Evolutionary conservation across 2,797 vertebrate species (phyloP).

Genomic region (Artibeus lituratus): DNA sequence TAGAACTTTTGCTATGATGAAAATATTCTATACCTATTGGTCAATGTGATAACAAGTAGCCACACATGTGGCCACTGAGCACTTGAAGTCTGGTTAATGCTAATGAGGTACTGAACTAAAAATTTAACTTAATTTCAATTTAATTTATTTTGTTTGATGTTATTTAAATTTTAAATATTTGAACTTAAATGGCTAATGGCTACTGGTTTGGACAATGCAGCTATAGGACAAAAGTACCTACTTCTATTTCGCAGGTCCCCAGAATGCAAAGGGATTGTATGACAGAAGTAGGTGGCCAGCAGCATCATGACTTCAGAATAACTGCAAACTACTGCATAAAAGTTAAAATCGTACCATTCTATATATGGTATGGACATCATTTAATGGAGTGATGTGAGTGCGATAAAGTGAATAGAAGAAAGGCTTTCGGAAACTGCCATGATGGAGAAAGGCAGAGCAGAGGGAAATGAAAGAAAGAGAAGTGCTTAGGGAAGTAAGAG

Average conservation of each 20-base stretch:
- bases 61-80: not conserved
- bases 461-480: not conserved
- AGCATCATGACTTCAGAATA: not conserved
- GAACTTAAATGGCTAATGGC: not conserved
- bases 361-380: not conserved
- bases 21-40: not conserved
- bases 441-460: not conserved
- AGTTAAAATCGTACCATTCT: not conserved
- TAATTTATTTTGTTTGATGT: not conserved
- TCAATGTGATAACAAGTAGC: not conserved
- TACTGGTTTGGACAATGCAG: not conserved
- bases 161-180: not conserved
- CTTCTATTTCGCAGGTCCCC: not conserved
- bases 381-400: not conserved
- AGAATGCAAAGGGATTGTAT: not conserved
- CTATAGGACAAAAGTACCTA: not conserved
- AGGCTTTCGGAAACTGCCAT: not conserved
- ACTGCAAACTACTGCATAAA: not conserved
- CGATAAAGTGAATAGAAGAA: not conserved
- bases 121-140: not conserved
- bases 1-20: not conserved
- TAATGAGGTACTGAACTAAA: not conserved
- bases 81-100: not conserved
- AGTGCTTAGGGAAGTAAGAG: not conserved
- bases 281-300: not conserved